Conservation (phyloP, 2,113 vertebrate species). For the Mixornis gularis region DNA sequence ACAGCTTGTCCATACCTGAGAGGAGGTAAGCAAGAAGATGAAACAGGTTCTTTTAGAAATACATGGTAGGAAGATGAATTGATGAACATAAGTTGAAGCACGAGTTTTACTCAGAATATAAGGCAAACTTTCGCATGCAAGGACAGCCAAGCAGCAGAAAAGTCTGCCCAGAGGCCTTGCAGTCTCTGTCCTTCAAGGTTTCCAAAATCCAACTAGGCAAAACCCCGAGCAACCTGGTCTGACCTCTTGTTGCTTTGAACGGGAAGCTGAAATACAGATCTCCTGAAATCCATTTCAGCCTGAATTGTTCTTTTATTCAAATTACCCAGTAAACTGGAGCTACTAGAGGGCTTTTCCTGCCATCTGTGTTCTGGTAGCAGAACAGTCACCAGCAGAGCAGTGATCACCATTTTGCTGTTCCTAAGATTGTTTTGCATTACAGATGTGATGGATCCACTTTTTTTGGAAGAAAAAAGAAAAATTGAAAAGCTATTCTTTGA, state of each 20-base stretch:
- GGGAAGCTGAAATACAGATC: background rate
- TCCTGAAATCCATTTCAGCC: background rate
- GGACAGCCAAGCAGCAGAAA: background rate
- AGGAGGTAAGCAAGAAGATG: background rate
- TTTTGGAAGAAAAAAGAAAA: constrained; percentile 29
- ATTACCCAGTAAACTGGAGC: background rate
- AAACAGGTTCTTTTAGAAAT: background rate
- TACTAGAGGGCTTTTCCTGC: background rate
- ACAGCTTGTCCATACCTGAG: background rate
- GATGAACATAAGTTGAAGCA: background rate
- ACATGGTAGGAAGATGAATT: background rate
- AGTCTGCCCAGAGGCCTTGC: background rate
- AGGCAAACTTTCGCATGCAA: background rate
- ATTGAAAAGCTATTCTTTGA: constrained; percentile 9
- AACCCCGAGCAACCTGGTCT: rapidly evolving
- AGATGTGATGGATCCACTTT: background rate
- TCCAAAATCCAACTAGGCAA: background rate
- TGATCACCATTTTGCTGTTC: background rate
- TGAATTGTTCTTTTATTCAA: background rate
- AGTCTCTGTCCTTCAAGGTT: background rate
- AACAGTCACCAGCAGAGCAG: background rate
- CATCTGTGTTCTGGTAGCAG: background rate
- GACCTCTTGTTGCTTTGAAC: background rate
- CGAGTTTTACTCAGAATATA: background rate
- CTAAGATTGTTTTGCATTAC: background rate